Percentiles rank a stretch among this genome's conserved stretches.
Conservation (phyloP, 2,797 vertebrate genomes). For the Rousettus madagascariensis region DNA sequence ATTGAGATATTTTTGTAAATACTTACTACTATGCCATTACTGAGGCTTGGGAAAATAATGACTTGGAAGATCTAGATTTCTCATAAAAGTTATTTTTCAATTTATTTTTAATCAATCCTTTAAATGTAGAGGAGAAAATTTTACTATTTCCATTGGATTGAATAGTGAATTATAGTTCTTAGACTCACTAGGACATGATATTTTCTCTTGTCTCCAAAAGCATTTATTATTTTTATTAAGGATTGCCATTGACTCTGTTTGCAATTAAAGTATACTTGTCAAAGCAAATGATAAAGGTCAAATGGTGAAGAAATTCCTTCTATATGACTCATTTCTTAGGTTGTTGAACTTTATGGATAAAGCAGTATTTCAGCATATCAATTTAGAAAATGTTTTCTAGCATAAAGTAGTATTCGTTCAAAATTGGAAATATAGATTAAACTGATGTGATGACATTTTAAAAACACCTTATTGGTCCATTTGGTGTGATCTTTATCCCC, state of each 20-base stretch:
- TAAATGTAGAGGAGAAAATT: not conserved
- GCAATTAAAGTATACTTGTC: constrained; percentile 16
- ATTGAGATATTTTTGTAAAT: constrained; percentile 9
- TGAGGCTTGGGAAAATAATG: constrained; percentile 11
- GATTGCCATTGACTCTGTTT: not conserved
- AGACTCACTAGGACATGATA: not conserved
- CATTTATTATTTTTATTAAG: not conserved
- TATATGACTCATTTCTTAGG: constrained; percentile 15
- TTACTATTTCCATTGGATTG: constrained; percentile 19
- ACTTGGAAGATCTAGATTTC: constrained; percentile 1
- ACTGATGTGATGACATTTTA: not conserved
- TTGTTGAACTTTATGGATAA: constrained; percentile 44
- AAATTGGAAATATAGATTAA: not conserved
- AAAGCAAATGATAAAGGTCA: constrained; percentile 54
- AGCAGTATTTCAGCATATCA: not conserved
- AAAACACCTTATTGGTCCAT: not conserved
- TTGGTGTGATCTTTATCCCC: not conserved
- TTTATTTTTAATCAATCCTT: not conserved
- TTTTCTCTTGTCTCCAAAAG: constrained; percentile 47
- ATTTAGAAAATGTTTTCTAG: constrained; percentile 32
- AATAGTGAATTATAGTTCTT: constrained; percentile 53
- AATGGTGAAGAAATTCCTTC: not conserved
- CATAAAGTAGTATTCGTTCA: constrained; percentile 23
- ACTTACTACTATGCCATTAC: not conserved
- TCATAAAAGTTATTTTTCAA: constrained; percentile 43